Evolutionary conservation across 2,113 vertebrate genomes (phyloP).

Genomic region (Falco punctatus): DNA sequence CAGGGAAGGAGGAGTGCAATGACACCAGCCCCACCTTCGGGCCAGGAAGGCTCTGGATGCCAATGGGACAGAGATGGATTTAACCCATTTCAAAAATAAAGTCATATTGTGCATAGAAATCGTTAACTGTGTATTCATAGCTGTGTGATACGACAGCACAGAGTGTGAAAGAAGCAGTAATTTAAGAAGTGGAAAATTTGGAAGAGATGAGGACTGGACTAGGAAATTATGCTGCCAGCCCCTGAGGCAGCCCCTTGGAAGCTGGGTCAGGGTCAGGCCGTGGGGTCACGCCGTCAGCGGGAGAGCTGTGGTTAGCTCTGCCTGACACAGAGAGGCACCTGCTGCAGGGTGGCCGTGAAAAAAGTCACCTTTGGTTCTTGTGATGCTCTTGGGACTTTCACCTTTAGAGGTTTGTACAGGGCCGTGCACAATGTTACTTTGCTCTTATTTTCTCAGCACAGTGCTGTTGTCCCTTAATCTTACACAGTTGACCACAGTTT

Average conservation of each 20-base stretch:
- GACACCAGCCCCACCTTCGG: not conserved
- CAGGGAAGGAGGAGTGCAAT: not conserved
- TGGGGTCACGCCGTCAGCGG: not conserved
- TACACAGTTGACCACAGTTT: fast-evolving
- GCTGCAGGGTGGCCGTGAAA: not conserved
- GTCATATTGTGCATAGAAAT: not conserved
- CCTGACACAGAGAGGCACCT: not conserved
- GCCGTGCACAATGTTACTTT: not conserved
- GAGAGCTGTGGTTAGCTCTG: not conserved
- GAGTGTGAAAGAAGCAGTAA: not conserved
- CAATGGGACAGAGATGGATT: not conserved
- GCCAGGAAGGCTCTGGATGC: not conserved
- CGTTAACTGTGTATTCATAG: not conserved
- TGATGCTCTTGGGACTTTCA: not conserved
- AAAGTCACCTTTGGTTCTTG: not conserved
- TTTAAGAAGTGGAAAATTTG: not conserved
- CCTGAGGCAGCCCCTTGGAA: not conserved
- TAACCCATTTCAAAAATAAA: not conserved
- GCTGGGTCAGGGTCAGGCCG: not conserved
- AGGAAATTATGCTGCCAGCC: not conserved
- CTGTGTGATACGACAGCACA: not conserved
- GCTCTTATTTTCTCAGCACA: not conserved
- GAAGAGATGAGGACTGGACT: not conserved
- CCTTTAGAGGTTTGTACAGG: not conserved
- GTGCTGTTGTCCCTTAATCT: not conserved